phyloP scores from a whole-genome alignment of 2,797 vertebrate genomes.

The Xiphorhynchus erythropygius region DNA sequence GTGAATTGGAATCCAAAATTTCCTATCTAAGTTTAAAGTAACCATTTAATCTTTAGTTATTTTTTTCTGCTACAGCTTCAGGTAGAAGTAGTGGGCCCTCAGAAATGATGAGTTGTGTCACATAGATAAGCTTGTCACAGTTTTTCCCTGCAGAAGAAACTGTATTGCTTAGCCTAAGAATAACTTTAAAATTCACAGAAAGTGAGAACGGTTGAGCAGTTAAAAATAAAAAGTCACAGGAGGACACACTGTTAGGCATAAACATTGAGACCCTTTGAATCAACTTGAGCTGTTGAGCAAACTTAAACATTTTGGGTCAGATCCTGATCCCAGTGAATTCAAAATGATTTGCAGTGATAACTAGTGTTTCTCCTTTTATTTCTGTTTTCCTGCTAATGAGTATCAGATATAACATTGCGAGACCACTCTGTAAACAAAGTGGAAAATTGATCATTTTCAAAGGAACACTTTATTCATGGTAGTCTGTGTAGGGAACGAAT shows the following conservation, averaged over 20 bases:
- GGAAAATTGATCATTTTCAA: slow-evolving; percentile 60
- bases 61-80: not conserved
- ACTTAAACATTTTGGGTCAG: slow-evolving; percentile 43
- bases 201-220: slow-evolving; percentile 44
- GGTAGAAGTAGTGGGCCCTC: not conserved
- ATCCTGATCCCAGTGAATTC: slow-evolving; percentile 5
- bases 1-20: not conserved
- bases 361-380: slow-evolving; percentile 43
- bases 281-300: slow-evolving; percentile 24
- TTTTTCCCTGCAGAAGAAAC: slow-evolving; percentile 22
- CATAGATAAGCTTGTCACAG: slow-evolving; percentile 38
- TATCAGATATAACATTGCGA: slow-evolving; percentile 55
- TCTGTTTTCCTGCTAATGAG: slow-evolving; percentile 57
- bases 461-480: slow-evolving; percentile 49
- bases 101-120: slow-evolving; percentile 31
- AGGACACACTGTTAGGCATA: slow-evolving; percentile 35
- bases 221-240: slow-evolving; percentile 59
- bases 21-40: not conserved
- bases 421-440: slow-evolving; percentile 61
- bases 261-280: slow-evolving; percentile 47
- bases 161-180: slow-evolving; percentile 52
- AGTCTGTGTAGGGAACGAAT: not conserved
- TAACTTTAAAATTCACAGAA: slow-evolving; percentile 66
- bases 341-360: slow-evolving; percentile 36
- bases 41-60: not conserved